Conservation (phyloP, 2,113 vertebrate species). For the Gadus macrocephalus region DNA sequence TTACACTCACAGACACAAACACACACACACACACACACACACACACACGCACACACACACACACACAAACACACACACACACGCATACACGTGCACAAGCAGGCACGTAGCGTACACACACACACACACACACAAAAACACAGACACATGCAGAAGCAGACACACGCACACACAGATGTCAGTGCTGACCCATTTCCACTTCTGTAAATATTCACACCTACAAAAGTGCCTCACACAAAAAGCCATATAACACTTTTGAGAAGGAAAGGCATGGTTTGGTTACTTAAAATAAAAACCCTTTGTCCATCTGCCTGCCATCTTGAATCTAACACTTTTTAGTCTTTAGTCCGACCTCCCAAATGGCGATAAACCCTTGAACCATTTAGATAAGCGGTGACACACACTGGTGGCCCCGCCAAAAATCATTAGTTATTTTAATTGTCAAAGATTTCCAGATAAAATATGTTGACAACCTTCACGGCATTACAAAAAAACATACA, state of each 20-base stretch:
- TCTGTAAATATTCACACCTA: constrained; percentile 5
- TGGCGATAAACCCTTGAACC: constrained; percentile 56
- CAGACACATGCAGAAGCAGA: background rate
- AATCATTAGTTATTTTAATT: constrained; percentile 10
- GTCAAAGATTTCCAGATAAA: no score
- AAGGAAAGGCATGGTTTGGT: constrained; percentile 4
- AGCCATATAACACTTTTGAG: constrained; percentile 20
- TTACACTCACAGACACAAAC: background rate
- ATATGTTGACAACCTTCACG: no score
- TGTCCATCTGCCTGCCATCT: constrained; percentile 13
- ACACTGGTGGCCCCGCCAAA: constrained; percentile 42
- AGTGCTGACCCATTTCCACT: constrained; percentile 9
- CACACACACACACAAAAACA: background rate
- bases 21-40: background rate
- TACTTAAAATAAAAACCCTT: constrained; percentile 12
- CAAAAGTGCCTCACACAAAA: constrained; percentile 6
- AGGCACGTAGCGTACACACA: background rate
- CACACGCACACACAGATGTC: constrained; percentile 4
- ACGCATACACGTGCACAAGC: background rate
- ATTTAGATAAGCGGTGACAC: constrained; percentile 37
- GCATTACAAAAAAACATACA: background rate
- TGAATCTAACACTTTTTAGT: constrained; percentile 26
- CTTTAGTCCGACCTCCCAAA: constrained; percentile 43
- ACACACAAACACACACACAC: background rate
- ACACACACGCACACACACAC: constrained; percentile 2